Base-by-base conservation (phyloP, 2,888 invertebrate species). In the Ectemnius lituratus region DNA sequence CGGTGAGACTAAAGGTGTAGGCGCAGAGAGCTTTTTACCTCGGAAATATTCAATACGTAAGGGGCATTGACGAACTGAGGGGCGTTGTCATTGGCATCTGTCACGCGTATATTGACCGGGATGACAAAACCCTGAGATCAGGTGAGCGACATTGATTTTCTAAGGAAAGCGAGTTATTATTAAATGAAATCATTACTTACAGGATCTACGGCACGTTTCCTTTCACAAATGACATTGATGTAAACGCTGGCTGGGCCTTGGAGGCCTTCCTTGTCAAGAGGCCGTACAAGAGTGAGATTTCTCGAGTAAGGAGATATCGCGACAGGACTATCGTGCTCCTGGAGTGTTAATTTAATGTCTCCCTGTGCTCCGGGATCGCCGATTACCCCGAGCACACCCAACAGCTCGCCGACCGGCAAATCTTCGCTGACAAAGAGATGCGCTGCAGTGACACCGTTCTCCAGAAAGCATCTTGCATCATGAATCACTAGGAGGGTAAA, bases 371-470 rank as follows among this genome's bases (percentile, higher is more conserved):
- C 92, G 0, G 97, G 95, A 91, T 97, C 96, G 0, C 97, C 97
- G 88, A 96, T 94, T 63, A 97, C 95, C 66, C 95, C 94, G 62
- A 97, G 90, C 27, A 94, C 93, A 91, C 97, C 97, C 73, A 97
- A 94, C 62, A 94, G 93, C 81, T 95, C 94, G 76, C 97, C 97
- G 60, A 97, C 94, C 18, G 95, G 93, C 62, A 95, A 93, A 88
- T 97, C 96, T 92, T 98, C 98, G 89, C 95, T 95, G 84, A 97
- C 96, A 90, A 97, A 96, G 91, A 98, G 96, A 90, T 96, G 97
- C 90, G 97, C 97, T 63, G 97, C 97, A 0, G 97, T 97, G 60
- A 97, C 97, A 49, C 97, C 97, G 87, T 95, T 96, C 92, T 97
- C 96, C 89, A 98, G 92, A 91, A 96, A 98, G 90, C 98, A 98